Evolutionary conservation across 1,140 invertebrate species (phyloP), one percentile per base, ranked within the genome.

Genomic region (Delia radicum): DNA sequence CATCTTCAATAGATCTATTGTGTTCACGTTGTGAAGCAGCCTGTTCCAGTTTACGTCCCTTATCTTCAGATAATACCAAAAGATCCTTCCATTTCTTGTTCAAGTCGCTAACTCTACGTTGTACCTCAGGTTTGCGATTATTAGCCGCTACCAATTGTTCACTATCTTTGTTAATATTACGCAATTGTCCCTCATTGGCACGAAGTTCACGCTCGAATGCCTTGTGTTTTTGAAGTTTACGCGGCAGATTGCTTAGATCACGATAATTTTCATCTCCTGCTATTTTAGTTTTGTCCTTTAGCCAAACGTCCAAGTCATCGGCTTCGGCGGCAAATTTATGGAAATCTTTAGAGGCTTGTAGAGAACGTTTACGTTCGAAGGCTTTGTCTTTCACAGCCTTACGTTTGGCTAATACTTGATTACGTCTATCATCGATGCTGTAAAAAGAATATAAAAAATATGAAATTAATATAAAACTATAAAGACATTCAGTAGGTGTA

Each of bases 221-320:
- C 86, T 99, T 96, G 83, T 99, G 98, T 83, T 98, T 98, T 86
- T 99, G 96, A 2, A 99, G 87, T 86, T 99, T 99, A 2, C 96
- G 89, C 76, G 96, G 95, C 46, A 99, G 87, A 83, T 98, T 98
- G 46, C 91, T 93, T 18, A 98, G 87, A 82, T 99, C 97, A 28
- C 95, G 90, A 83, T 98, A 98, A 73, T 93, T 96, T 82, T 98
- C 96, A 81, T 99, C 97, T 5, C 92, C 92, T 0, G 96, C 96
- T 3, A 94, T 94, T 85, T 93, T 93, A 77, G 94, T 91, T 88
- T 99, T 99, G 80, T 98, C 97, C 33, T 92, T 89, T 74, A 99
- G 92, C 97, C 97, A 99, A 15, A 90, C 90, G 55, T 91, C 89
- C 2, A 97, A 87, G 81, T 98, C 96, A 78, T 96, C 93, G 0